These are phyloP conservation scores for Nymphicus hollandicus DNA, from an alignment of 2,113 vertebrate species.

Conservation along the genomic window DNA sequence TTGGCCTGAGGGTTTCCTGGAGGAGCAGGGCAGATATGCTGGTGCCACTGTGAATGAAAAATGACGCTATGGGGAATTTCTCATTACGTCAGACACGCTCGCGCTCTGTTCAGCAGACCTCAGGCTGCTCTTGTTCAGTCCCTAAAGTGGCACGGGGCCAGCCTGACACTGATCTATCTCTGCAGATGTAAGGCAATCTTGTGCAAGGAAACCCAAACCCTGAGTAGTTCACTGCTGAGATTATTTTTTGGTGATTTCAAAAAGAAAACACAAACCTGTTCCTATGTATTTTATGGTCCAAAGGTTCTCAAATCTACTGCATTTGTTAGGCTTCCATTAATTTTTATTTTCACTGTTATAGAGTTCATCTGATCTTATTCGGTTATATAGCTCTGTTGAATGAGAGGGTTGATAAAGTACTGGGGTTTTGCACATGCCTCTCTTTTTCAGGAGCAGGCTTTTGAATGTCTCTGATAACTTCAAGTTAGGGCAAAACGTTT, in stretches of 20 bases:
- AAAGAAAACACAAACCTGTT: background rate
- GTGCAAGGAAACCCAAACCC: background rate
- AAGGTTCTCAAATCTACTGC: background rate
- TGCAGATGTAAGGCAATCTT: background rate
- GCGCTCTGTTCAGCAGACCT: background rate
- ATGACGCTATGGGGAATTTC: background rate
- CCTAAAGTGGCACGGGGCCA: background rate
- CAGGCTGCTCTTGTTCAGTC: background rate
- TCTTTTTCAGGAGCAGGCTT: background rate
- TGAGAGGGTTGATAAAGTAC: background rate
- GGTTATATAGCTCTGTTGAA: background rate
- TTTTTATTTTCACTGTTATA: background rate
- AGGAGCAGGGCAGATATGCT: background rate
- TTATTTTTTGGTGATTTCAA: background rate
- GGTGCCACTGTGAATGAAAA: background rate
- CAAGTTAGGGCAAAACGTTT: background rate
- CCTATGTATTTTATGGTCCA: accelerated
- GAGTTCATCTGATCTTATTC: background rate
- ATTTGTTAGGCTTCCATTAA: background rate
- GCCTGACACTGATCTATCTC: background rate
- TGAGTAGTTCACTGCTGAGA: background rate
- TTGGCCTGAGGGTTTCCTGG: background rate
- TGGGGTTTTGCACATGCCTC: background rate
- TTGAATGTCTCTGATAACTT: background rate
- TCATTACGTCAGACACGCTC: background rate